Evolutionary conservation across 2,113 vertebrate genomes (phyloP), one percentile per base, ranked within the genome.

Genomic region (Bos javanicus): DNA sequence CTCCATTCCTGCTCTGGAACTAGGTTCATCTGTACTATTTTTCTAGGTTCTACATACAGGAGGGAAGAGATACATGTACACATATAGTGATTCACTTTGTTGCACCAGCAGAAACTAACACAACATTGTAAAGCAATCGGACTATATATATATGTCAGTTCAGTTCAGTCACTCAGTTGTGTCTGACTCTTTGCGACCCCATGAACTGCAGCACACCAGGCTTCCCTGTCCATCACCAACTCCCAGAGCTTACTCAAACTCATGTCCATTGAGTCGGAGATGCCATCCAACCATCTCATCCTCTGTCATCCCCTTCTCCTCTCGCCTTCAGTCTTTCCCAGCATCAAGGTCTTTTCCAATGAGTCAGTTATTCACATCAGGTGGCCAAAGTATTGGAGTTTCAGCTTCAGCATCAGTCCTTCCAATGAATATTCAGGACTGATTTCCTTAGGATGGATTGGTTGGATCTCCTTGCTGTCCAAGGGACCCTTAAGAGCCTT

Each of bases 261-360:
- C 67, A 36, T 6, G 19, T 71, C n/a, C 9, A 36, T 23, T 0
- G 4, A 71, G n/a, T 36, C 0, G 1, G n/a, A 21, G 9, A 71
- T 71, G 67, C n/a, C 67, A 36, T 36, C 10, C 67, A 71, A 71
- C 19, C 67, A 71, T 36, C 19, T 71, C 64, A 71, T 71, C 9
- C n/a, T 71, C n/a, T 71, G n/a, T 71, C 0, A 0, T 36, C 17
- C 64, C 2, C 17, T 36, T 71, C n/a, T 71, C 17, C n/a, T 71
- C 19, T n/a, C 0, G 0, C n/a, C n/a, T 71, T 21, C n/a, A 36
- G 4, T 71, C 17, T 36, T 71, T 71, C 64, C 17, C 17, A 71
- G 64, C 4, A 71, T 71, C n/a, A 36, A 21, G n/a, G n/a, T 36
- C 9, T 71, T 71, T 71, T 71, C 64, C n/a, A 36, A 1, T 36